A percentile compares a stretch with the other conserved stretches of the same genome.
Evolutionary conservation across 2,888 invertebrate species (phyloP).

Genomic region (Sesamia inferens): DNA sequence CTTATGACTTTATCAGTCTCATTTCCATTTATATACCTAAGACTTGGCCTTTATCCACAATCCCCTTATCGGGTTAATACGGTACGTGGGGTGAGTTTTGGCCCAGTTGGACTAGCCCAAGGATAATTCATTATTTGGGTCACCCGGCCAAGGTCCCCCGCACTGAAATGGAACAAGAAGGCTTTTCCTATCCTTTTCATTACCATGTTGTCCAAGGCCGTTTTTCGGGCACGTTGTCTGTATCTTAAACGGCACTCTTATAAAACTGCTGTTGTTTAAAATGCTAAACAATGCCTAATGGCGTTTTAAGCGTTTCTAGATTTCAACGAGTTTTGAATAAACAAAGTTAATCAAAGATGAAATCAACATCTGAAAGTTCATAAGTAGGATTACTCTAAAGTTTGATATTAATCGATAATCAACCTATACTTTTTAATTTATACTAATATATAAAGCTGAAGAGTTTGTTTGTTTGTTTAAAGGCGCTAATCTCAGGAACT

Average conservation of each 20-base stretch:
- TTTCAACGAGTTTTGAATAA: neutral
- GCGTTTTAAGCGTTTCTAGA: neutral
- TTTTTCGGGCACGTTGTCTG: neutral
- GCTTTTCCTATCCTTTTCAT: conserved; percentile 6
- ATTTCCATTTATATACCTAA: conserved; percentile 36
- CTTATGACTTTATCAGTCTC: conserved; percentile 23
- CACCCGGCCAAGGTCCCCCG: conserved; percentile 51
- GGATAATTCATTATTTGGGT: conserved; percentile 53
- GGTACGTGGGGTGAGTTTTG: conserved; percentile 17
- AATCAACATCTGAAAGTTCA: no score
- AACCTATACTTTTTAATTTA: no score
- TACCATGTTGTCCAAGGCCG: neutral
- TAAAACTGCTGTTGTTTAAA: neutral
- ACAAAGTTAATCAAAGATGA: neutral
- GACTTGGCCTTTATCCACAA: conserved; percentile 36
- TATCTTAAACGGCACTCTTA: neutral
- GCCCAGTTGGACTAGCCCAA: conserved; percentile 29
- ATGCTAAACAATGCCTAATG: neutral
- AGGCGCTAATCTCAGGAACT: no score
- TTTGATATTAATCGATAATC: neutral
- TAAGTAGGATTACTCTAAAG: neutral
- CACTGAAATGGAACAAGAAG: conserved; percentile 17
- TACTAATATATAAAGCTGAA: no score
- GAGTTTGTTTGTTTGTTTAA: conserved; percentile 6
- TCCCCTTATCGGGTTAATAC: conserved; percentile 38